Base-by-base conservation (phyloP, 2,888 invertebrate species). In the Caenorhabditis macrosperma region DNA sequence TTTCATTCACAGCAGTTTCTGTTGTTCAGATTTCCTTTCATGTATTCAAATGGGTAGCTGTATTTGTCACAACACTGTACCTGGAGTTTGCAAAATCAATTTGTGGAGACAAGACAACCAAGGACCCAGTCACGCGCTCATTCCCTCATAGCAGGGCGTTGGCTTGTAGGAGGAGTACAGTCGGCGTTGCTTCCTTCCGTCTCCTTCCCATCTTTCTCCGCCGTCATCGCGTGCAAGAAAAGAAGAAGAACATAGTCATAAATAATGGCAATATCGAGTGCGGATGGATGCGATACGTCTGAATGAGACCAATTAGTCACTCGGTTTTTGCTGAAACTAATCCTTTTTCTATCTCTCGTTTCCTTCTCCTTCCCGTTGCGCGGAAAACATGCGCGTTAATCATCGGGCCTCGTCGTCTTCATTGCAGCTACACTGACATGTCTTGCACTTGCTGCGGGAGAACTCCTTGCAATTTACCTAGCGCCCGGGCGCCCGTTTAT, bases 291-390 rank as follows among this genome's bases (percentile, higher is more conserved):
- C 35, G 24, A 48, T 57, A 48, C 67, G 12, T 57, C 44, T 69
- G 60, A 69, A 69, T 69, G 60, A 60, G 52, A 69, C 69, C 60
- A 69, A 69, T 60, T 69, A 69, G 69, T 54, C 69, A 61, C 50
- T 60, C 50, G 41, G 54, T 54, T 59, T 57, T 68, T 44, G 54
- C 48, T 69, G 68, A 68, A 68, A 68, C 59, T 68, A 68, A 68
- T 50, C 46, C 46, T 46, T 57, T 35, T 52, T 17, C 38, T 48
- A 22, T 52, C 26, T 52, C 38, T 38, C n/a, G 9, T 59, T 24
- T 15, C 24, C 10, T 44, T n/a, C 2, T 61, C 26, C 20, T 33
- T 7, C n/a, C n/a, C n/a, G n/a, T n/a, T n/a, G n/a, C n/a, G 50
- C 12, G 50, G 10, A 54, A 54, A 54, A 54, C 54, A 54, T 12